Evolutionary conservation across 2,113 vertebrate species (phyloP).

Genomic region (Lagenorhynchus albirostris): DNA sequence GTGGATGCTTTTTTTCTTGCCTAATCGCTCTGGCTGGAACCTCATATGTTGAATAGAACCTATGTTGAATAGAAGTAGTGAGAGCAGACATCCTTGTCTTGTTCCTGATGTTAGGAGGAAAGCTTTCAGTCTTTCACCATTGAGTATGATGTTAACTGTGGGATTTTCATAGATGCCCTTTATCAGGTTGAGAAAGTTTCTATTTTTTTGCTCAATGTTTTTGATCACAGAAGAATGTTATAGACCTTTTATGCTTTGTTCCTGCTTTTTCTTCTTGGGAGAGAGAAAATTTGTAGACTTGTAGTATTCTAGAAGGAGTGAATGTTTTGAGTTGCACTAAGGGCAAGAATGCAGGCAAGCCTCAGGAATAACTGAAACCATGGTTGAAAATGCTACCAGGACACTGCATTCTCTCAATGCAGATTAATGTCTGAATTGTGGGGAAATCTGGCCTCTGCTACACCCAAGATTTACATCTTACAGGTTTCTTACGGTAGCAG

Average conservation of each 20-base stretch:
- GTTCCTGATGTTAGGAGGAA: not conserved
- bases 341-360: not conserved
- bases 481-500: not conserved
- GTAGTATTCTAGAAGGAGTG: not conserved
- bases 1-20: not conserved
- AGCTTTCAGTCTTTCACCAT: not conserved
- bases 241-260: not conserved
- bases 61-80: not conserved
- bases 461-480: not conserved
- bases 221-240: not conserved
- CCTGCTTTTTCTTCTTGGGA: not conserved
- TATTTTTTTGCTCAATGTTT: not conserved
- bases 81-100: not conserved
- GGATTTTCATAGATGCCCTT: not conserved
- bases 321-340: not conserved
- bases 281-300: not conserved
- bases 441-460: not conserved
- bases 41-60: not conserved
- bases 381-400: not conserved
- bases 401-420: not conserved
- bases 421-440: not conserved
- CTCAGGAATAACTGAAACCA: not conserved
- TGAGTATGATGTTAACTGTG: not conserved
- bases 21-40: not conserved
- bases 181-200: not conserved